Conservation (phyloP, 2,797 vertebrate genomes). For the Rhinophrynus dorsalis region DNA sequence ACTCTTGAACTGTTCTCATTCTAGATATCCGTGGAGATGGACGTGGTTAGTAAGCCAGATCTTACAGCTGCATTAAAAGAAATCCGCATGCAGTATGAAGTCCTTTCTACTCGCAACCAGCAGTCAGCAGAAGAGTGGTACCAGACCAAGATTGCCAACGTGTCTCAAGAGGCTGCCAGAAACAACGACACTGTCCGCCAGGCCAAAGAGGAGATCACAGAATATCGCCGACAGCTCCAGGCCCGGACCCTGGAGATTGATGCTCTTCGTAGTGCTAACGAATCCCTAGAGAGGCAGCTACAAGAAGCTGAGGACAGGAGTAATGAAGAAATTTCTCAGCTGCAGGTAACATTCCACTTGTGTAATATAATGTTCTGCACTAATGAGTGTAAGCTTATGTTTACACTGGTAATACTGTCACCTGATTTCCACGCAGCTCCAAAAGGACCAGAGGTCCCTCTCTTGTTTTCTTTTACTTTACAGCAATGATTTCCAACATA, state of each 20-base stretch:
- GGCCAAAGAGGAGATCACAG: slow-evolving; percentile 80
- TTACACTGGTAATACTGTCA: too few relatives aligned
- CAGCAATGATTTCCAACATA: too few relatives aligned
- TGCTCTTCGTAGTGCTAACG: slow-evolving; percentile 74
- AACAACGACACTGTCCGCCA: slow-evolving; percentile 77
- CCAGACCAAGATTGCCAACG: slow-evolving; percentile 73
- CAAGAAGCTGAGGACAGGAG: slow-evolving; percentile 74
- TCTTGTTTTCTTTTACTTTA: too few relatives aligned
- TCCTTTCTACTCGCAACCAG: slow-evolving; percentile 77
- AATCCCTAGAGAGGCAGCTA: slow-evolving; percentile 76
- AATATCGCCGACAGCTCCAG: slow-evolving; percentile 79
- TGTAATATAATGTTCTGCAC: too few relatives aligned
- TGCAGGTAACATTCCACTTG: slow-evolving; percentile 65
- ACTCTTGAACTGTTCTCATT: too few relatives aligned
- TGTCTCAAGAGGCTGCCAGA: slow-evolving; percentile 71
- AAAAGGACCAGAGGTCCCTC: too few relatives aligned
- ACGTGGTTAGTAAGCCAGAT: slow-evolving; percentile 70
- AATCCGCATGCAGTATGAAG: slow-evolving; percentile 79
- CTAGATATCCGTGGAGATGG: slow-evolving; percentile 69
- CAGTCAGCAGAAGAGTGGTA: slow-evolving; percentile 79
- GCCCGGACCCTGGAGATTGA: slow-evolving; percentile 79
- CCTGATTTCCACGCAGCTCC: too few relatives aligned
- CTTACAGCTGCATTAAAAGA: slow-evolving; percentile 76
- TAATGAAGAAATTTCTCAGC: slow-evolving; percentile 73
- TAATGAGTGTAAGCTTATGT: too few relatives aligned